Evolutionary conservation across 2,888 invertebrate genomes (phyloP).

Genomic region (Microctonus brassicae): DNA sequence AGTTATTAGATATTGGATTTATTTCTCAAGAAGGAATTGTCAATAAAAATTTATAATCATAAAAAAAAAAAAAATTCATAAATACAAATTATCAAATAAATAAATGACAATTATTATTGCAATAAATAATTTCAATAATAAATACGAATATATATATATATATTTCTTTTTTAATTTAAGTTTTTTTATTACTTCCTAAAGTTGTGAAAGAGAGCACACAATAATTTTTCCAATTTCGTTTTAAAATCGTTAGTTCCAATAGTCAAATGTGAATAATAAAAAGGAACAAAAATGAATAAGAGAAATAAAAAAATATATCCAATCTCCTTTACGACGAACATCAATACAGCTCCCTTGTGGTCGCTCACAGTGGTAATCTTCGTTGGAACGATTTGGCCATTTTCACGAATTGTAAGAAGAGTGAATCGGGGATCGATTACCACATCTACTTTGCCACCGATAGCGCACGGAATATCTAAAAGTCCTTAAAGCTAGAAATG

Average conservation of each 20-base stretch:
- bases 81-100: neutral
- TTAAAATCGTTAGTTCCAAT: slow-evolving; percentile 11
- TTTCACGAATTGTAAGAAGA: slow-evolving; percentile 35
- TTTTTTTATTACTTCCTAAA: neutral
- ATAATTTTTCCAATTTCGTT: slow-evolving; percentile 27
- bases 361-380: slow-evolving; percentile 32
- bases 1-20: neutral
- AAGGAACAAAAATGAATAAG: neutral
- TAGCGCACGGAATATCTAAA: slow-evolving; percentile 43
- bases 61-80: neutral
- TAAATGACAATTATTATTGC: too few species aligned
- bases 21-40: neutral
- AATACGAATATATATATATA: neutral
- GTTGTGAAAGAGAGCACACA: neutral
- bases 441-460: slow-evolving; percentile 39
- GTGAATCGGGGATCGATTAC: slow-evolving; percentile 37
- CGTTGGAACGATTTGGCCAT: slow-evolving; percentile 34
- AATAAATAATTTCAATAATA: too few species aligned
- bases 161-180: neutral
- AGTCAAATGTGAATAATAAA: neutral
- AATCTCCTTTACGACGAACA: slow-evolving; percentile 31
- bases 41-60: neutral
- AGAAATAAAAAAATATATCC: slow-evolving; percentile 14
- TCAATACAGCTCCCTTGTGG: slow-evolving; percentile 22
- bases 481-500: slow-evolving; percentile 21